phyloP scores from a whole-genome alignment of 2,797 vertebrate genomes.

The Acrossocheilus fasciatus region DNA sequence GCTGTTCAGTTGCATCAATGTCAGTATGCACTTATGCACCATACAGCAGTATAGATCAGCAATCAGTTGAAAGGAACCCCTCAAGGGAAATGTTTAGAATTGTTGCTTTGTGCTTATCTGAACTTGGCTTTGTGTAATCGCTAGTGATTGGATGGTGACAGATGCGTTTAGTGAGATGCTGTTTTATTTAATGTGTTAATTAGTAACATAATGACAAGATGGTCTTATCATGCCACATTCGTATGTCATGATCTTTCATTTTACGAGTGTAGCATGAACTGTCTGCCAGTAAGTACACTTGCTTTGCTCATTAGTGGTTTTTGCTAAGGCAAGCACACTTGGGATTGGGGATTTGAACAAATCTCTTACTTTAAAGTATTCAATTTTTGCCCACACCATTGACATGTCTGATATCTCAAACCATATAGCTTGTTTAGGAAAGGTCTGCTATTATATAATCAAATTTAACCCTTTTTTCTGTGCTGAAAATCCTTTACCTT shows the following conservation, averaged over 20 bases:
- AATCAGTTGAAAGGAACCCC: constrained; percentile 19
- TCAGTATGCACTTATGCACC: constrained; percentile 43
- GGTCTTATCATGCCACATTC: constrained; percentile 1
- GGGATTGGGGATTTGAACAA: not conserved
- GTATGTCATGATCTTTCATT: not conserved
- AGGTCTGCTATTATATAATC: not conserved
- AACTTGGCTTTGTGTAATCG: constrained; percentile 14
- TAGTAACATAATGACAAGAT: not conserved
- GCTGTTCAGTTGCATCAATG: constrained; percentile 44
- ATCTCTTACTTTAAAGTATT: not conserved
- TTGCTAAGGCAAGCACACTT: not conserved
- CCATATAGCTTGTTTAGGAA: not conserved
- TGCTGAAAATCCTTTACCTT: not conserved
- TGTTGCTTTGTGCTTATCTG: constrained; percentile 36
- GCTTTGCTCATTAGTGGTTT: not conserved
- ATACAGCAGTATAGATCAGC: constrained; percentile 34
- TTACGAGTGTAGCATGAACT: not conserved
- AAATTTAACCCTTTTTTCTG: not conserved
- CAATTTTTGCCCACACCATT: not conserved
- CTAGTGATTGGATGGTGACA: constrained; percentile 45
- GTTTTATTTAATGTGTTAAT: constrained; percentile 20
- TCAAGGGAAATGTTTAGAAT: constrained; percentile 26
- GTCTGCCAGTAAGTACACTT: not conserved
- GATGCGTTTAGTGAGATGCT: constrained; percentile 45
- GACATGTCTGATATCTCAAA: not conserved